Conservation (phyloP, 2,888 invertebrate genomes). For the Diabrotica balteata region DNA sequence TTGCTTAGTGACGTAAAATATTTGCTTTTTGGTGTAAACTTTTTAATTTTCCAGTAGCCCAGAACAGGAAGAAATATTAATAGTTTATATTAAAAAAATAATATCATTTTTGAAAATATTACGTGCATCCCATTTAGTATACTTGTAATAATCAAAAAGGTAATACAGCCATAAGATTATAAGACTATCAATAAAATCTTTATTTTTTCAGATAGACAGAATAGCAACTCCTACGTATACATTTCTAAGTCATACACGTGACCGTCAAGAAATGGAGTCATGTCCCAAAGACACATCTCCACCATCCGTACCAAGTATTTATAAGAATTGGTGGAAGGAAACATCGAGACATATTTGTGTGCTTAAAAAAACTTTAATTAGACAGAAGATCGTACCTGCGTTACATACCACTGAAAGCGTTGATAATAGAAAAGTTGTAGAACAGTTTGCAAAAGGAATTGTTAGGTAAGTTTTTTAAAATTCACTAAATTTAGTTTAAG, state of each 20-base stretch:
- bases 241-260: conserved; percentile 63
- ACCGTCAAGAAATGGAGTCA: conserved; percentile 40
- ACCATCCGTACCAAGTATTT: conserved; percentile 43
- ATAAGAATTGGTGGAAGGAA: conserved; percentile 58
- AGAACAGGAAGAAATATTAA: too few relatives aligned
- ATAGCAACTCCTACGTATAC: conserved; percentile 73
- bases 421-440: conserved; percentile 1
- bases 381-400: conserved; percentile 52
- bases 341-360: conserved; percentile 55
- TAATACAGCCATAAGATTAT: conserved; percentile 4
- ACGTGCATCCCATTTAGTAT: not conserved
- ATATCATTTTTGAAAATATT: too few relatives aligned
- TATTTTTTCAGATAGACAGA: conserved; percentile 65
- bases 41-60: too few relatives aligned
- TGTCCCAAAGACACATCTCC: conserved; percentile 41
- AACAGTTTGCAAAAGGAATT: conserved; percentile 34
- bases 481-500: too few relatives aligned
- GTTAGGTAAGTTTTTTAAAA: conserved; percentile 1
- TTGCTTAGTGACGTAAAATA: too few relatives aligned
- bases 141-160: conserved; percentile 2
- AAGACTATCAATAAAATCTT: conserved; percentile 14
- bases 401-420: not conserved
- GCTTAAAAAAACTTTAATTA: conserved; percentile 50
- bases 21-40: too few relatives aligned
- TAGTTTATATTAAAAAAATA: too few relatives aligned